Evolutionary conservation across 2,113 vertebrate species (phyloP).

Genomic region (Axis porcinus): DNA sequence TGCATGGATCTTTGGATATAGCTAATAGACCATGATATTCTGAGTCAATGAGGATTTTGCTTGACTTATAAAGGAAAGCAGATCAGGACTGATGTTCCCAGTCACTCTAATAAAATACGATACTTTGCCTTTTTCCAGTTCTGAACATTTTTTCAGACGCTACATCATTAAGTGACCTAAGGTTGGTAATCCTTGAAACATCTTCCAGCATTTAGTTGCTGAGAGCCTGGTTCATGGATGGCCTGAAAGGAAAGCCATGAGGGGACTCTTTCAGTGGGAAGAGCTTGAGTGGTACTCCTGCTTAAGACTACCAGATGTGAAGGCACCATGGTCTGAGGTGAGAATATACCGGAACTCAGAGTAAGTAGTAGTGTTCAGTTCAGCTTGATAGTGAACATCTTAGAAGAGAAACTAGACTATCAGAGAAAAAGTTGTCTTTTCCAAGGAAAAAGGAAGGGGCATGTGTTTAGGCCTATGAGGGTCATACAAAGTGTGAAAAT

Average conservation of each 20-base stretch:
- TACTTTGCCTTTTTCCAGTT: background rate
- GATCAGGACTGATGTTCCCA: background rate
- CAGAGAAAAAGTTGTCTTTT: background rate
- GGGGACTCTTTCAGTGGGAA: background rate
- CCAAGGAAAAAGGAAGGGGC: background rate
- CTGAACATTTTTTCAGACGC: background rate
- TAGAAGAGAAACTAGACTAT: background rate
- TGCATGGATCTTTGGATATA: background rate
- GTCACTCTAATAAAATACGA: background rate
- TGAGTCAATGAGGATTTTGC: background rate
- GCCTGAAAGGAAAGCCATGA: background rate
- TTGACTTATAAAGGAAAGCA: background rate
- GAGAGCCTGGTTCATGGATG: background rate
- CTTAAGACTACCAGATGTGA: background rate
- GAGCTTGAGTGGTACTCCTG: background rate
- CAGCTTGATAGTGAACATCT: background rate
- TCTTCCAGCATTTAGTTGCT: background rate
- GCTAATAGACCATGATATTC: background rate
- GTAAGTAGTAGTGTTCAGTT: background rate
- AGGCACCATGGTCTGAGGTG: accelerated
- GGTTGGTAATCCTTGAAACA: background rate
- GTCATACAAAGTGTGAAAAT: background rate
- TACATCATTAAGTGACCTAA: background rate
- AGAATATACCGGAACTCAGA: background rate
- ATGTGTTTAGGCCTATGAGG: too few relatives aligned